Evolutionary conservation across 2,888 invertebrate genomes (phyloP).

Genomic region (Lasiommata megera): DNA sequence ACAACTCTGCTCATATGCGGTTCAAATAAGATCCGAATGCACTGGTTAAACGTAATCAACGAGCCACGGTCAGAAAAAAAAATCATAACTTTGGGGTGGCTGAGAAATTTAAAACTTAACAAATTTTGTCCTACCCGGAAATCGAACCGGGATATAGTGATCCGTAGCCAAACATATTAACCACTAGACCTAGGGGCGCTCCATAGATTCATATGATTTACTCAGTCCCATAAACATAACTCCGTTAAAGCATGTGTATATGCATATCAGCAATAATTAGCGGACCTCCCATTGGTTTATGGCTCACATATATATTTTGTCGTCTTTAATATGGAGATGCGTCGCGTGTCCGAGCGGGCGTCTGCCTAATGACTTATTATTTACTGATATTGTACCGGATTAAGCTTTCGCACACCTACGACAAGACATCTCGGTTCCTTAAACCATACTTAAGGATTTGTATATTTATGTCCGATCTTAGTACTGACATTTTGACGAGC

Average conservation of each 20-base stretch:
- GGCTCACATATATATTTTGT: constrained; percentile 50
- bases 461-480: too few relatives aligned
- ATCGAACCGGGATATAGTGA: too few relatives aligned
- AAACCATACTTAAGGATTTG: too few relatives aligned
- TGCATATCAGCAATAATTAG: constrained; percentile 73
- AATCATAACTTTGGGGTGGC: too few relatives aligned
- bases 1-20: too few relatives aligned
- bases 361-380: constrained; percentile 42
- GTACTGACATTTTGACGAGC: too few relatives aligned
- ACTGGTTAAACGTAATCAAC: too few relatives aligned
- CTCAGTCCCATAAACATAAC: constrained; percentile 38
- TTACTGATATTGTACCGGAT: constrained; percentile 36
- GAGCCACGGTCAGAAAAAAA: too few relatives aligned
- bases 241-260: constrained; percentile 54
- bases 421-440: not conserved
- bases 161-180: too few relatives aligned
- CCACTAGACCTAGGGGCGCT: not conserved
- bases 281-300: constrained; percentile 63
- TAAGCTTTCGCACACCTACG: constrained; percentile 13
- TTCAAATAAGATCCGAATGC: too few relatives aligned
- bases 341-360: constrained; percentile 56
- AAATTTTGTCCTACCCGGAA: not conserved
- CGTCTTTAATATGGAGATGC: constrained; percentile 58
- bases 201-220: constrained; percentile 35
- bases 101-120: too few relatives aligned